Conservation (phyloP, 2,113 vertebrate genomes). For the Entomyzon cyanotis region DNA sequence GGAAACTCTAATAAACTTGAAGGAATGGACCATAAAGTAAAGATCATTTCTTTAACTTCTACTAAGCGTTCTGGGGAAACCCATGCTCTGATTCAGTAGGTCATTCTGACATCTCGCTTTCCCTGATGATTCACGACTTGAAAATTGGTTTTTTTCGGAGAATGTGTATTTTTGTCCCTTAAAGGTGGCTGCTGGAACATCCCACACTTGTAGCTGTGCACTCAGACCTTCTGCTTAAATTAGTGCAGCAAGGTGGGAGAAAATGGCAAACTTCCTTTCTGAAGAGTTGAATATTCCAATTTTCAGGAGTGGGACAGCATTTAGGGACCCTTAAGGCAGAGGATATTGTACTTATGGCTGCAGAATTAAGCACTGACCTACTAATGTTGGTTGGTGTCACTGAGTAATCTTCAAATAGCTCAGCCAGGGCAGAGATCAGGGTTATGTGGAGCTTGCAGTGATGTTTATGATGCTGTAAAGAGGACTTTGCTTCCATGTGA, state of each 20-base stretch:
- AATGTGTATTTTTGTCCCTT: neutral
- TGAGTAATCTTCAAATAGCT: neutral
- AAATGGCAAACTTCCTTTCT: neutral
- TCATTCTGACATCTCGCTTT: slow-evolving; percentile 31
- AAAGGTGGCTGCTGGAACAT: neutral
- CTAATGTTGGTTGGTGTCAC: neutral
- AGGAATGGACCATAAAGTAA: slow-evolving; percentile 96
- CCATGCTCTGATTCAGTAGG: slow-evolving; percentile 59
- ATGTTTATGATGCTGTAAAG: neutral
- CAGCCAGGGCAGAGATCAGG: slow-evolving; percentile 39
- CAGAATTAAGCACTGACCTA: neutral
- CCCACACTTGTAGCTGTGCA: neutral
- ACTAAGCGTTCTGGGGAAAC: slow-evolving; percentile 49
- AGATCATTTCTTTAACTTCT: slow-evolving; percentile 64
- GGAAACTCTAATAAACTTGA: slow-evolving; percentile 89
- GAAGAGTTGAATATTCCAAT: neutral
- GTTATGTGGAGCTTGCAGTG: neutral
- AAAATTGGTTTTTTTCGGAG: neutral
- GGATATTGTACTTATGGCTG: neutral
- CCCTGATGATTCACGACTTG: neutral
- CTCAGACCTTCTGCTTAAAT: neutral
- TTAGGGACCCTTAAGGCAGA: neutral
- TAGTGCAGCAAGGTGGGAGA: neutral
- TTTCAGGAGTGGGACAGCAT: neutral
- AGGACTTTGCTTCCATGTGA: neutral